These are phyloP conservation scores for Carterocephalus palaemon DNA, from an alignment of 2,888 invertebrate species.

Conservation along the genomic window DNA sequence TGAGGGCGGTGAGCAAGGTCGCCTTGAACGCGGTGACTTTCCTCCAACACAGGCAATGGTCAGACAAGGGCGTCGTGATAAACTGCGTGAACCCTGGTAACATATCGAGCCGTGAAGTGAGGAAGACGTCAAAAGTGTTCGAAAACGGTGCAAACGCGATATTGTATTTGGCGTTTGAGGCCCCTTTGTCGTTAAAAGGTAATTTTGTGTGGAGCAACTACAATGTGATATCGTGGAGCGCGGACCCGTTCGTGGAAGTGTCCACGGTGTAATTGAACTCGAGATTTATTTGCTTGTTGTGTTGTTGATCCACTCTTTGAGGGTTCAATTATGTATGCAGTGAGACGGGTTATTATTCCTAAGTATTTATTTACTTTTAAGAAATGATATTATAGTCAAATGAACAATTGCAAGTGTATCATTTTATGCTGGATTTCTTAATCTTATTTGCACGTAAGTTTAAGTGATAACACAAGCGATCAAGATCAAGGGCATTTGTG, in stretches of 20 bases:
- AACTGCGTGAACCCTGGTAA: slow-evolving; percentile 72
- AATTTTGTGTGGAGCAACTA: slow-evolving; percentile 75
- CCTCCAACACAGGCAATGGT: slow-evolving; percentile 82
- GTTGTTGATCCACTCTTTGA: slow-evolving; percentile 7
- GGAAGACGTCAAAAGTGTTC: slow-evolving; percentile 58
- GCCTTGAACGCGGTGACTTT: slow-evolving; percentile 83
- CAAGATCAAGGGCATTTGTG: no score
- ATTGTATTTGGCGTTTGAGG: slow-evolving; percentile 65
- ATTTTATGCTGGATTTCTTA: no score
- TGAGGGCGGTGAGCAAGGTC: slow-evolving; percentile 85
- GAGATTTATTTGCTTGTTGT: slow-evolving; percentile 12
- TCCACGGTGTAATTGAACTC: slow-evolving; percentile 50
- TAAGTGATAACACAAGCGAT: no score
- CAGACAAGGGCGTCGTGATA: slow-evolving; percentile 55
- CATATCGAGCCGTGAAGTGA: slow-evolving; percentile 50
- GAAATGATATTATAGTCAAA: background rate
- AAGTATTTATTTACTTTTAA: slow-evolving; percentile 5
- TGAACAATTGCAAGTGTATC: no score
- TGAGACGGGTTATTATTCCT: slow-evolving; percentile 1
- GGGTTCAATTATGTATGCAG: background rate
- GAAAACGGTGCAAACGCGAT: slow-evolving; percentile 70
- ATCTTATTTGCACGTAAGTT: no score
- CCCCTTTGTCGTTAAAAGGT: slow-evolving; percentile 64
- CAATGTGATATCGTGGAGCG: slow-evolving; percentile 69
- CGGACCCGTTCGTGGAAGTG: slow-evolving; percentile 69